phyloP scores from a whole-genome alignment of 2,888 invertebrate genomes.

The Galeopsomyia nigrocyanea region DNA sequence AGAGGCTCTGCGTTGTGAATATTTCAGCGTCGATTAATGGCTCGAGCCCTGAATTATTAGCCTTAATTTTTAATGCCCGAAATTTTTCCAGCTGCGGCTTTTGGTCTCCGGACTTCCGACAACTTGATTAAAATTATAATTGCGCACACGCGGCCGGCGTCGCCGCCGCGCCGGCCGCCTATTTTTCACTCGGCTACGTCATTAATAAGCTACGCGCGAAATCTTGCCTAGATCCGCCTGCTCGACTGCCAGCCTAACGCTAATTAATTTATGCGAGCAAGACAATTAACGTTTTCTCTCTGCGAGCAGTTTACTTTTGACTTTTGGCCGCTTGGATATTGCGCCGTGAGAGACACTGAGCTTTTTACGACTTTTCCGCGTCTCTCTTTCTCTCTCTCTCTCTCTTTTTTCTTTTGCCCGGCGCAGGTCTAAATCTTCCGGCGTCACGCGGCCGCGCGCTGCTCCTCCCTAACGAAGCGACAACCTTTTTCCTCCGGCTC shows the following conservation, averaged over 20 bases:
- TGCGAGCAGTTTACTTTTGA: conserved; percentile 18
- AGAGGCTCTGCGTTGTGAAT: too few relatives aligned
- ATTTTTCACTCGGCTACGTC: background rate
- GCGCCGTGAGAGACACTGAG: background rate
- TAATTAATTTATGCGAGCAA: too few relatives aligned
- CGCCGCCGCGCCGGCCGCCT: background rate
- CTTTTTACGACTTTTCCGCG: background rate
- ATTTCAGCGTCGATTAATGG: too few relatives aligned
- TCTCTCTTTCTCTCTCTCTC: background rate
- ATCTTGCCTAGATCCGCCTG: too few relatives aligned
- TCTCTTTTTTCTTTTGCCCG: background rate
- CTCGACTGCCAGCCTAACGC: too few relatives aligned
- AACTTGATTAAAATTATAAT: too few relatives aligned
- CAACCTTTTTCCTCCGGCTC: conserved; percentile 17
- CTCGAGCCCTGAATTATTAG: too few relatives aligned
- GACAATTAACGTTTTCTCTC: too few relatives aligned
- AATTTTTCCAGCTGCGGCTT: too few relatives aligned
- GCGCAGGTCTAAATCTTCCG: conserved; percentile 31
- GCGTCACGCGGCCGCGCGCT: conserved; percentile 12
- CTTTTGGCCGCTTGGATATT: conserved; percentile 16
- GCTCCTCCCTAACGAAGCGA: conserved; percentile 35
- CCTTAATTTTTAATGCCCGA: too few relatives aligned
- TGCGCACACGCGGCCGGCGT: background rate
- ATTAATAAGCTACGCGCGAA: too few relatives aligned
- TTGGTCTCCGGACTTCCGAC: too few relatives aligned